These are phyloP conservation scores for Nematostella vectensis DNA, from an alignment of 92 coral and sea anemone species.

Conservation along the genomic window DNA sequence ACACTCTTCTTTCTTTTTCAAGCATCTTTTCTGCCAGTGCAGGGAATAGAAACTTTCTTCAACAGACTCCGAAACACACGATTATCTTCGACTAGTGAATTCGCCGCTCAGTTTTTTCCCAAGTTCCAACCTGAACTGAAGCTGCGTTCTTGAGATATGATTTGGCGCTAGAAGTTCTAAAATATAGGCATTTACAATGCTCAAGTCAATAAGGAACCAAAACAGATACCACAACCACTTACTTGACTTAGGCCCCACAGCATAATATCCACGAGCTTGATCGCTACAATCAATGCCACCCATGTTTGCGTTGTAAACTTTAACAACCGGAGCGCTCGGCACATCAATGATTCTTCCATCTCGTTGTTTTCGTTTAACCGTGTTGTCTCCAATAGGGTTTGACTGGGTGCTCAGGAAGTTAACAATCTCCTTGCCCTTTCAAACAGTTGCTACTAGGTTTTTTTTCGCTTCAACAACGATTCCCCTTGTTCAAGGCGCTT, in stretches of 20 bases:
- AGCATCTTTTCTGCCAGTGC: constrained; percentile 12
- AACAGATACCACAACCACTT: constrained; percentile 30
- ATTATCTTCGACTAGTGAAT: constrained; percentile 6
- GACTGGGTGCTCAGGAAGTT: constrained; percentile 27
- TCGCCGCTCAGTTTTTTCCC: constrained; percentile 28
- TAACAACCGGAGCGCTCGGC: constrained; percentile 25
- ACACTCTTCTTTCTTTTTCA: background rate
- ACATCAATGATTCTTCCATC: constrained; percentile 27
- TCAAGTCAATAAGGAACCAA: constrained; percentile 17
- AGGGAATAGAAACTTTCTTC: constrained; percentile 33
- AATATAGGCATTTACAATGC: constrained; percentile 26
- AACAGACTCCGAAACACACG: constrained; percentile 12
- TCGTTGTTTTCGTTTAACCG: constrained; percentile 19
- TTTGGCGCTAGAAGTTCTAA: constrained; percentile 11
- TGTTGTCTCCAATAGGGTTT: constrained; percentile 17
- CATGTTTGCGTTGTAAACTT: constrained; percentile 36
- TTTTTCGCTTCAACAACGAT: constrained; percentile 9
- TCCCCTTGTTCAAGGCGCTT: constrained; percentile 17
- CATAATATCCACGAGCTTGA: constrained; percentile 16
- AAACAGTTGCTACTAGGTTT: constrained; percentile 22
- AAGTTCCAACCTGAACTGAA: constrained; percentile 28
- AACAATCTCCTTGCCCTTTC: constrained; percentile 33
- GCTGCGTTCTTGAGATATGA: constrained; percentile 32
- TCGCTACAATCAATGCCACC: constrained; percentile 28
- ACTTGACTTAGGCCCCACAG: constrained; percentile 11